Percentiles rank a stretch among this genome's conserved stretches.
These are phyloP conservation scores for Nephotettix cincticeps DNA, from an alignment of 1,140 invertebrate genomes.

Conservation along the genomic window DNA sequence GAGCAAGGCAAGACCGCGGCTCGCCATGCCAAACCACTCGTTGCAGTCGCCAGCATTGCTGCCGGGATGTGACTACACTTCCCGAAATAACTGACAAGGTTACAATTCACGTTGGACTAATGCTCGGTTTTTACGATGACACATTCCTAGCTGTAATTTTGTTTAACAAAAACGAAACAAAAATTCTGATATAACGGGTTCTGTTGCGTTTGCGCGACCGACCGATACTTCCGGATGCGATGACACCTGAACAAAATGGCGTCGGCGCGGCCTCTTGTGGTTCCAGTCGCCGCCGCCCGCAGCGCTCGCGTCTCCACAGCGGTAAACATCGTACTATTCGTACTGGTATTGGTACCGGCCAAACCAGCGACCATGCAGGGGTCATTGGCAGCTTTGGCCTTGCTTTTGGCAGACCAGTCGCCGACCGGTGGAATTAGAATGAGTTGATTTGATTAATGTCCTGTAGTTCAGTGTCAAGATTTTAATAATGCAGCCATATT, in stretches of 20 bases:
- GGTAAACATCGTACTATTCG: not conserved
- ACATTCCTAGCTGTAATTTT: not conserved
- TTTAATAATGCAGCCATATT: too few species aligned
- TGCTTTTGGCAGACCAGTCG: not conserved
- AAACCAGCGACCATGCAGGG: not conserved
- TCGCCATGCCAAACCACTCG: too few species aligned
- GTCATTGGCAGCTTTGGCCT: not conserved
- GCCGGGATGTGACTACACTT: too few species aligned
- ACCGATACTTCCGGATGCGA: slow-evolving; percentile 4
- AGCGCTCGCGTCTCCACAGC: not conserved
- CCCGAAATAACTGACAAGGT: too few species aligned
- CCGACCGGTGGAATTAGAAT: too few species aligned
- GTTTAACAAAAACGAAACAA: slow-evolving; percentile 3
- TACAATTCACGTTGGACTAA: too few species aligned
- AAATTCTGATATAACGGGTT: slow-evolving; percentile 4
- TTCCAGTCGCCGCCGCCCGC: not conserved
- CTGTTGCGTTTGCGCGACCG: slow-evolving; percentile 5
- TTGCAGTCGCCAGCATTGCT: too few species aligned
- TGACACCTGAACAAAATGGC: slow-evolving; percentile 12
- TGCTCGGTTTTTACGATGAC: not conserved
- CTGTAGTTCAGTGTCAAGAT: too few species aligned
- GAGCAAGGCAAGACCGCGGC: too few species aligned
- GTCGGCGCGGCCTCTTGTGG: not conserved
- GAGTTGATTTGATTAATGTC: too few species aligned
- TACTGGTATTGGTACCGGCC: not conserved